Evolutionary conservation across 2,113 vertebrate genomes (phyloP).

Genomic region (Sylvilagus bachmani): DNA sequence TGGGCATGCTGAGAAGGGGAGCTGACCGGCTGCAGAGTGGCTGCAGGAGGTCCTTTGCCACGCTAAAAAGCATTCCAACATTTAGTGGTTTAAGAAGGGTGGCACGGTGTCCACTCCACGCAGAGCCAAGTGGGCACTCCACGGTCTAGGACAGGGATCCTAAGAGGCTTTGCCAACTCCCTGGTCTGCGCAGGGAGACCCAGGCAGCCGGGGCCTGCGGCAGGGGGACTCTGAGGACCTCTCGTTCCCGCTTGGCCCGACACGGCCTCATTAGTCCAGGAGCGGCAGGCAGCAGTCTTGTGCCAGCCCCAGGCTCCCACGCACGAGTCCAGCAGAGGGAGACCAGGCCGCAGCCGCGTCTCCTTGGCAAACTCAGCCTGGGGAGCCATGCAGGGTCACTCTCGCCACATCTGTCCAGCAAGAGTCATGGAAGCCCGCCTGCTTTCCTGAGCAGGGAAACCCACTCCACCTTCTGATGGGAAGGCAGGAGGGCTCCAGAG

Average conservation of each 20-base stretch:
- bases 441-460: not conserved
- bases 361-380: too few species aligned
- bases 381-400: rapidly evolving
- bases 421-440: not conserved
- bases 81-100: not conserved
- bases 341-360: rapidly evolving
- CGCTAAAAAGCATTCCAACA: not conserved
- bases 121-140: not conserved
- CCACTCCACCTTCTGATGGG: not conserved
- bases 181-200: not conserved
- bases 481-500: not conserved
- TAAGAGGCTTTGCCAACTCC: not conserved
- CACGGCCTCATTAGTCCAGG: too few species aligned
- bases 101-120: rapidly evolving
- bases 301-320: rapidly evolving
- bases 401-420: rapidly evolving
- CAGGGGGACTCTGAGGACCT: rapidly evolving
- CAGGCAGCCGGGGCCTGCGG: too few species aligned
- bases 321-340: not conserved
- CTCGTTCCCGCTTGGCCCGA: rapidly evolving
- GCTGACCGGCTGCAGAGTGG: not conserved
- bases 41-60: not conserved
- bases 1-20: not conserved
- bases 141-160: rapidly evolving
- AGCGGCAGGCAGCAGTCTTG: too few species aligned